Evolutionary conservation across 1,140 invertebrate genomes (phyloP), one percentile per base, ranked within the genome.

Genomic region (Drosophila prosaltans): DNA sequence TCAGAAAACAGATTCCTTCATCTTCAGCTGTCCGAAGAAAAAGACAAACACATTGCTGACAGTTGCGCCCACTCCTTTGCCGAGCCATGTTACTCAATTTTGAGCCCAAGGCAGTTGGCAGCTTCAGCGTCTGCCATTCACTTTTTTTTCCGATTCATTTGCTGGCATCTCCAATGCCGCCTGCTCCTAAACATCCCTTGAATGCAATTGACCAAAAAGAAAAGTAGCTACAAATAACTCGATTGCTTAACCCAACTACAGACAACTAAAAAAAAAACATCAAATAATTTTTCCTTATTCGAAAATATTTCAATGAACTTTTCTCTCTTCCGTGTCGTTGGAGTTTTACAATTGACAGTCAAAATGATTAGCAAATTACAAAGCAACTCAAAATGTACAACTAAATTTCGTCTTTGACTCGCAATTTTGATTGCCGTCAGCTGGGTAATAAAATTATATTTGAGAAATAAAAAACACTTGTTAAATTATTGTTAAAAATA

Each of bases 111-210:
- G 81, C 80, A 68, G 54, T 21, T 40, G 54, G 61, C 66, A 59
- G 61, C 66, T 64, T 70, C 80, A 65, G 26, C 67, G 84, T 82
- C 82, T 88, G 82, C 82, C 82, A 82, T 85, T 85, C 82, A 85
- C 82, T 85, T 85, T 85, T 85, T 85, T 85, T 85, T 82, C 40
- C 40, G 59, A 76, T 77, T 74, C 73, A 76, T 58, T 65, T 74
- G 67, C 80, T 55, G 40, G 8, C 54, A 10, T 39, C 36, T 9
- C 6, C 36, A 6, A 39, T n/a, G n/a, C n/a, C 39, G 48, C 40
- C 45, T 40, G 28, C 24, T 51, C 36, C 24, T 69, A 74, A 58
- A 71, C 74, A 85, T 85, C 82, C 82, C 88, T 72, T 69, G 79
- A 36, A 66, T 65, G 66, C 71, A 64, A 39, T 39, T 65, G 61